Percentiles rank a stretch among this genome's conserved stretches.
phyloP scores from a whole-genome alignment of 2,113 vertebrate species.

The Melanostigma gelatinosum region DNA sequence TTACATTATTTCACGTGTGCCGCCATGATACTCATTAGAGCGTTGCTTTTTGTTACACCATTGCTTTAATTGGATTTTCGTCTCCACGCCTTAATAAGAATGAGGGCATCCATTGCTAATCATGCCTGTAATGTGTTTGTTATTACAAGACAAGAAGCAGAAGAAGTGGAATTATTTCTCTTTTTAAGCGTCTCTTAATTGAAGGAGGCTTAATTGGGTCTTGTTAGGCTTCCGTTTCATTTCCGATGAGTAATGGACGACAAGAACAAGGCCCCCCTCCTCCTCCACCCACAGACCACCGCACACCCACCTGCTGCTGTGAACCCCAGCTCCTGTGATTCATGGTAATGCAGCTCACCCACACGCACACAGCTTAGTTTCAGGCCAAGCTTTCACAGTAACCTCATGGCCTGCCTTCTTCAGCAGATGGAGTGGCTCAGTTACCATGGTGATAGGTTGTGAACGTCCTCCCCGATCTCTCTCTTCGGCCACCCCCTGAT shows the following conservation, averaged over 20 bases:
- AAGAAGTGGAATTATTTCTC: conserved; percentile 66
- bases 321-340: not conserved
- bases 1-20: conserved; percentile 81
- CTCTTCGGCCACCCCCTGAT: not conserved
- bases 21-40: conserved; percentile 81
- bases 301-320: conserved; percentile 8
- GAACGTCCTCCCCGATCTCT: not conserved
- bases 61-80: conserved; percentile 78
- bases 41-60: conserved; percentile 70
- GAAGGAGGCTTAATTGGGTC: conserved; percentile 71
- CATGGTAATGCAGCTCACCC: not conserved
- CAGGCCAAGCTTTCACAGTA: not conserved
- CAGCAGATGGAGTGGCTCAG: not conserved
- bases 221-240: conserved; percentile 68
- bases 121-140: conserved; percentile 83
- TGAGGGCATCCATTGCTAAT: conserved; percentile 68
- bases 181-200: conserved; percentile 75
- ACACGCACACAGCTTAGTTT: not conserved
- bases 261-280: conserved; percentile 12
- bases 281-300: conserved; percentile 25
- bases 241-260: conserved; percentile 63
- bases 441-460: not conserved
- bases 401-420: not conserved
- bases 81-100: conserved; percentile 66
- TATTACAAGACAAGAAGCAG: conserved; percentile 74